Conservation (phyloP, 2,888 invertebrate species). For the Ormyrus rosae region DNA sequence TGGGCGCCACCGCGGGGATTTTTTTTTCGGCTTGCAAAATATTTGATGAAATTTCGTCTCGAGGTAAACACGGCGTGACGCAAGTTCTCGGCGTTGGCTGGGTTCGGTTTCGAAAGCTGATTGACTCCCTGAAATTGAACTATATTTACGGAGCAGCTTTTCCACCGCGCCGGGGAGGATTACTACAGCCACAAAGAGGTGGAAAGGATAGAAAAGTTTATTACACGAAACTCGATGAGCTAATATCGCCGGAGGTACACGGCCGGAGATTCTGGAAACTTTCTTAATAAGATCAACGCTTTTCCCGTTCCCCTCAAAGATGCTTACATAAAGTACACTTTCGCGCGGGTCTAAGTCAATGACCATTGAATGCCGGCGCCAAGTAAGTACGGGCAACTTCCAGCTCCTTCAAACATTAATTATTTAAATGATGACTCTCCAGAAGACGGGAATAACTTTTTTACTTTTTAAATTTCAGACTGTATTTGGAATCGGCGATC, state of each 20-base stretch:
- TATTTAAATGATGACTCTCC: too few species aligned
- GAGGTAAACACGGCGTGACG: too few species aligned
- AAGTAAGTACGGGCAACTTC: not conserved
- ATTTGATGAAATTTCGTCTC: too few species aligned
- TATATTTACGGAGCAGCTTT: constrained; percentile 37
- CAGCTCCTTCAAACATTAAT: too few species aligned
- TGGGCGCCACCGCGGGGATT: too few species aligned
- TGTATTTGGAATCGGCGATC: too few species aligned
- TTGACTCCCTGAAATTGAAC: constrained; percentile 39
- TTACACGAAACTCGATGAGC: constrained; percentile 42
- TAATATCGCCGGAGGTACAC: constrained; percentile 48
- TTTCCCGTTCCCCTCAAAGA: constrained; percentile 28
- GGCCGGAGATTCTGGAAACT: constrained; percentile 43
- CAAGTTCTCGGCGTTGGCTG: too few species aligned
- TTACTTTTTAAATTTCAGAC: too few species aligned
- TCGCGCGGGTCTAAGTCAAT: constrained; percentile 33
- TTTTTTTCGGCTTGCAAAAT: too few species aligned
- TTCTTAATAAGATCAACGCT: constrained; percentile 55
- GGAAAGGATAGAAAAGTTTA: constrained; percentile 48
- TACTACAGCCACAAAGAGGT: constrained; percentile 34
- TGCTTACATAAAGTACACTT: constrained; percentile 47
- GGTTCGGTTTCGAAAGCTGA: constrained; percentile 7
- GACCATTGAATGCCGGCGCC: constrained; percentile 23
- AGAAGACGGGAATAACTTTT: too few species aligned
- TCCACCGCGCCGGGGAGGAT: constrained; percentile 14